Evolutionary conservation across 2,888 invertebrate species (phyloP).

Genomic region (Invenusta paracnida): DNA sequence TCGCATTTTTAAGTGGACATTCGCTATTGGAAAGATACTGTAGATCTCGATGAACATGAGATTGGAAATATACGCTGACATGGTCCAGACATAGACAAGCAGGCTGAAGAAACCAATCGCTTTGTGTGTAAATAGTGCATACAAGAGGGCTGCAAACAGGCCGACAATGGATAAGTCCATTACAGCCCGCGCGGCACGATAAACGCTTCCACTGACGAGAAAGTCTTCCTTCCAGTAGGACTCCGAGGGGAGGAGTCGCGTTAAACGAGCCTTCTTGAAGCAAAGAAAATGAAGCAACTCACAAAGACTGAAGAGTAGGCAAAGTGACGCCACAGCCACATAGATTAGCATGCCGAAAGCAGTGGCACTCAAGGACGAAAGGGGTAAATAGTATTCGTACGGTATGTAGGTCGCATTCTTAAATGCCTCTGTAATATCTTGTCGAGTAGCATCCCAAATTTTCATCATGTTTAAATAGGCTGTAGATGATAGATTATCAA

Average conservation of each 20-base stretch:
- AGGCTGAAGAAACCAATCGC: not conserved
- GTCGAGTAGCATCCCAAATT: not conserved
- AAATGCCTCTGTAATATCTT: not conserved
- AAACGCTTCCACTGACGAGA: not conserved
- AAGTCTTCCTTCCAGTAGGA: not conserved
- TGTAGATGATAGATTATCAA: not conserved
- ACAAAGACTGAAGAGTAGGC: not conserved
- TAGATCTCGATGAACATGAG: not conserved
- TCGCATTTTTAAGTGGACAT: not conserved
- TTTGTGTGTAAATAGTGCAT: not conserved
- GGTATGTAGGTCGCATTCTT: not conserved
- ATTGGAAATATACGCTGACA: not conserved
- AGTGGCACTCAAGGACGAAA: not conserved
- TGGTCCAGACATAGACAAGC: not conserved
- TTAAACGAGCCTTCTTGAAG: not conserved
- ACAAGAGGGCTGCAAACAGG: not conserved
- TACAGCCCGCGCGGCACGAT: not conserved
- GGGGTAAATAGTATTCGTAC: not conserved
- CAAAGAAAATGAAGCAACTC: not conserved
- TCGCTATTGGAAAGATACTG: not conserved
- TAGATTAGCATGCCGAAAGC: not conserved
- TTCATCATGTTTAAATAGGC: not conserved
- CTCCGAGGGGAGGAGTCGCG: not conserved
- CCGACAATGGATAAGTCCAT: not conserved
- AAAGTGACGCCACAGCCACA: not conserved